Evolutionary conservation across 2,113 vertebrate genomes (phyloP), one percentile per base, ranked within the genome.

Genomic region (Prunella fulvescens): DNA sequence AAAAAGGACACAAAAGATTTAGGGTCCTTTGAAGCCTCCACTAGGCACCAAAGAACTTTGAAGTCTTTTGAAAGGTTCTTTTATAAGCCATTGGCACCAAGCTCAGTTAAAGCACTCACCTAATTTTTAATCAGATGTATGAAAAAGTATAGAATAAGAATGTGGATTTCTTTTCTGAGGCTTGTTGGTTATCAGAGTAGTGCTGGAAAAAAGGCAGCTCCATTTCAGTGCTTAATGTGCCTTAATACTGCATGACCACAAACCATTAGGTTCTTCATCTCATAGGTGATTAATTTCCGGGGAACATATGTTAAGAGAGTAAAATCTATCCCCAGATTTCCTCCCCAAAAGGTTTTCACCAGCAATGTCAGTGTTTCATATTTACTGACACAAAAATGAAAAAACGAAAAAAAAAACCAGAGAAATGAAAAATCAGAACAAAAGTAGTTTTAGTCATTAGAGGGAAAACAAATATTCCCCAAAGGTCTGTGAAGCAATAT

Each of bases 101-200:
- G 47, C 56, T 92, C 50, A 58, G 47, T 73, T 88, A 86, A 85
- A 92, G 54, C 60, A 79, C 53, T 72, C 19, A 40, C 72, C 47
- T 97, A 71, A 80, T 88, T 93, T 90, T 86, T 90, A 92, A 83
- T 86, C 82, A 92, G 42, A 22, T 60, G 11, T 73, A 83, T 31
- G 67, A 64, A 90, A 71, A 87, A 77, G 2, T 56, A 64, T 29
- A 64, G 78, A 66, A 67, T 76, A 40, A 86, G 16, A 31, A n/a
- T 12, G 47, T 44, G 39, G 22, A 13, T 88, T 93, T 77, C 19
- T 86, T 88, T 80, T 67, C 54, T 44, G 53, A 70, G n/a, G 16
- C 31, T 81, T 66, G 14, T 11, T 90, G 56, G 24, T 19, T 77
- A 12, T 77, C 0, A 3, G 47, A 45, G 42, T 24, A 35, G 29